phyloP scores from a whole-genome alignment of 2,888 invertebrate genomes.

The Criorhina ranunculi region DNA sequence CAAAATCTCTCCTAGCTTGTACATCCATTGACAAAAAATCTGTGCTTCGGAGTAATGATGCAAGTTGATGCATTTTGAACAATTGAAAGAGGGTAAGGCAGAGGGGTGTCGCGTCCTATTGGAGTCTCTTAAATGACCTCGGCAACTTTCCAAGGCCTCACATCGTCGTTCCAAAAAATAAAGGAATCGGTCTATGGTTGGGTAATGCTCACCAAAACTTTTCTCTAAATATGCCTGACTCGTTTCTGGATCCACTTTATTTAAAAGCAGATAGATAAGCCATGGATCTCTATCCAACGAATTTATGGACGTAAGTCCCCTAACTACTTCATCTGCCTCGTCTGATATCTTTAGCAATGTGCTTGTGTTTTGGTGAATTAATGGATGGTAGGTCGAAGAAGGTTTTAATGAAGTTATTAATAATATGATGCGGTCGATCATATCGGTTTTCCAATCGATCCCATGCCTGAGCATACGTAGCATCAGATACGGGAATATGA shows the following conservation, averaged over 20 bases:
- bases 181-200: conserved; percentile 23
- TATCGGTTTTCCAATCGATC: background rate
- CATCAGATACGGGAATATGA: background rate
- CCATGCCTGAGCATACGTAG: conserved; percentile 21
- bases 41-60: background rate
- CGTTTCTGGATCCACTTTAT: conserved; percentile 40
- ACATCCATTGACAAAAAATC: background rate
- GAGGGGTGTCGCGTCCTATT: background rate
- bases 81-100: background rate
- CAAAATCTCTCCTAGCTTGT: conserved; percentile 7
- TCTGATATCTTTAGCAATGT: too few relatives aligned
- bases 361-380: background rate
- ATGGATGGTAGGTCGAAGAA: conserved; percentile 10
- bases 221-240: conserved; percentile 22
- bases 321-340: too few relatives aligned
- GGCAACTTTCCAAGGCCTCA: conserved; percentile 36
- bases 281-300: conserved; percentile 39
- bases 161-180: conserved; percentile 33
- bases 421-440: background rate
- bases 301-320: too few relatives aligned
- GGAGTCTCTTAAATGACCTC: background rate
- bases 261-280: conserved; percentile 42
- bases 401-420: background rate
- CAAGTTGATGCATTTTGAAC: background rate
- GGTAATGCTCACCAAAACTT: conserved; percentile 14